phyloP scores from a whole-genome alignment of 92 coral and sea anemone genomes.

The Zoanthus sociatus region DNA sequence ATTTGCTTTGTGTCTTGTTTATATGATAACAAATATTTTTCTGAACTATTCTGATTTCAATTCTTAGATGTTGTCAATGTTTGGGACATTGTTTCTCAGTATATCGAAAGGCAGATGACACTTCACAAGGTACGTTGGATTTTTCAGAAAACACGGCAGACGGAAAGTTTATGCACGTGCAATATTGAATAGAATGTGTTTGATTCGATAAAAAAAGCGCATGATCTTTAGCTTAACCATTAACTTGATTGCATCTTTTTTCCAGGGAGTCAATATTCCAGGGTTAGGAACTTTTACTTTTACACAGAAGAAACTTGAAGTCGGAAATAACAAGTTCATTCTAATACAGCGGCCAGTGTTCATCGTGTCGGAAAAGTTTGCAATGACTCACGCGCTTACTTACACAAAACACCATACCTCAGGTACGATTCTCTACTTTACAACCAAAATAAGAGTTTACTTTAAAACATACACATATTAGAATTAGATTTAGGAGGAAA shows the following conservation, averaged over 20 bases:
- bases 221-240: not conserved
- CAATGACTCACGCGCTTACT: conserved; percentile 92
- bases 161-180: conserved; percentile 59
- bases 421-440: conserved; percentile 61
- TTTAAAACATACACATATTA: not conserved
- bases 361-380: conserved; percentile 95
- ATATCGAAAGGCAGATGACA: conserved; percentile 88
- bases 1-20: not conserved
- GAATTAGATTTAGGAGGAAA: not conserved
- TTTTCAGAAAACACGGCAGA: not conserved
- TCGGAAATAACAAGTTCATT: conserved; percentile 88
- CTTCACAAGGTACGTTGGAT: conserved; percentile 82
- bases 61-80: conserved; percentile 91
- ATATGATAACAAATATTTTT: not conserved
- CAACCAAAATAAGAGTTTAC: not conserved
- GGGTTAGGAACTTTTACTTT: conserved; percentile 94
- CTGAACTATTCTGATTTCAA: not conserved
- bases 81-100: conserved; percentile 92
- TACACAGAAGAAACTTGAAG: conserved; percentile 92
- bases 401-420: conserved; percentile 94
- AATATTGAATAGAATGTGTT: conserved; percentile 19
- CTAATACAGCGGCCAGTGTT: conserved; percentile 97
- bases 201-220: not conserved
- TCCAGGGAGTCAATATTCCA: conserved; percentile 93
- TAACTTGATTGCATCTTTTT: not conserved